These are phyloP conservation scores for Formica exsecta DNA, from an alignment of 1,140 invertebrate species.

Conservation along the genomic window DNA sequence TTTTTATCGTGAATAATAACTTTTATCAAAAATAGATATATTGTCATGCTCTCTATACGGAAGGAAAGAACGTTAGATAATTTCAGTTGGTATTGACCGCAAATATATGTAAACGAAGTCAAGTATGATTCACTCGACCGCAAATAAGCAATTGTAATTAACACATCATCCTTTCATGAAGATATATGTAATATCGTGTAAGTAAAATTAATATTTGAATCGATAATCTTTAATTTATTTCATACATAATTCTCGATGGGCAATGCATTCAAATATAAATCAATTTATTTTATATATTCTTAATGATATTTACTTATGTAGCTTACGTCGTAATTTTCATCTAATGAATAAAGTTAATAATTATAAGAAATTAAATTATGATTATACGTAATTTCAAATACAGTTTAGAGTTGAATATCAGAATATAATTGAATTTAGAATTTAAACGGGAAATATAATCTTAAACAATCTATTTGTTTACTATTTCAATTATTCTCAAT, in stretches of 20 bases:
- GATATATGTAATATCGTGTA: not conserved
- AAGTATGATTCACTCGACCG: conserved; percentile 21
- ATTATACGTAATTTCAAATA: not conserved
- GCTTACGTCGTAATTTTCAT: too few species aligned
- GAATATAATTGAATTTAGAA: not conserved
- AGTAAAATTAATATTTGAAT: conserved; percentile 34
- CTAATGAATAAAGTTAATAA: too few species aligned
- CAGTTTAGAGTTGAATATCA: not conserved
- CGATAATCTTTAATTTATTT: conserved; percentile 14
- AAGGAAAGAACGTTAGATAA: not conserved
- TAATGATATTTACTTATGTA: too few species aligned
- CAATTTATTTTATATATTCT: too few species aligned
- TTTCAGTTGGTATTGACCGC: not conserved
- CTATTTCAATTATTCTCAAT: not conserved
- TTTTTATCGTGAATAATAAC: not conserved
- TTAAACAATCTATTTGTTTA: conserved; percentile 1
- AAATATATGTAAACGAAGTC: not conserved
- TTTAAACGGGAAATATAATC: not conserved
- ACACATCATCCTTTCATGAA: conserved; percentile 4
- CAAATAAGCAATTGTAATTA: conserved; percentile 43
- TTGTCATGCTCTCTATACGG: not conserved
- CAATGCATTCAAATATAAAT: not conserved
- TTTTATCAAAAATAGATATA: conserved; percentile 27
- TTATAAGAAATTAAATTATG: not conserved
- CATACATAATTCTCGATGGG: not conserved